Percentiles rank a stretch among this genome's conserved stretches.
Conservation (phyloP, 1,140 invertebrate species). For the Olivierus martensii region DNA sequence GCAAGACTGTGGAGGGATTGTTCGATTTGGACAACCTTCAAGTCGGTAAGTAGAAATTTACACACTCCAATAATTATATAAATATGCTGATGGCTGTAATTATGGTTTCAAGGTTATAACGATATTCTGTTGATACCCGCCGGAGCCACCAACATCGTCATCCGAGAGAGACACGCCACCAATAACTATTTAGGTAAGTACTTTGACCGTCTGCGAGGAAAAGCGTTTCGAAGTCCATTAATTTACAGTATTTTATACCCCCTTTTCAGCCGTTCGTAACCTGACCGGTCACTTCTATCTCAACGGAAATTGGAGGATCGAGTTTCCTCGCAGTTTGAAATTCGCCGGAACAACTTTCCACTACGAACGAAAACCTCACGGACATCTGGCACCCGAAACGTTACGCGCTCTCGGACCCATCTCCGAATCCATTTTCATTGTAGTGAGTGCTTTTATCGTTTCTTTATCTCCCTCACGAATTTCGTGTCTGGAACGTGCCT, state of each 20-base stretch:
- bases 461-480: background rate
- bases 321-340: slow-evolving; percentile 60
- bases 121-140: slow-evolving; percentile 80
- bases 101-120: slow-evolving; percentile 58
- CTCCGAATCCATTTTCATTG: slow-evolving; percentile 68
- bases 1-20: slow-evolving; percentile 50
- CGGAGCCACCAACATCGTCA: slow-evolving; percentile 83
- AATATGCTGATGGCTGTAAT: too few species aligned
- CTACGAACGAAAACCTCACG: slow-evolving; percentile 45
- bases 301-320: slow-evolving; percentile 87
- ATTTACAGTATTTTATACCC: too few species aligned
- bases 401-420: slow-evolving; percentile 71
- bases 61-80: slow-evolving; percentile 22
- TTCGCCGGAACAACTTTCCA: slow-evolving; percentile 73
- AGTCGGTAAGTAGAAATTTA: slow-evolving; percentile 40
- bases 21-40: slow-evolving; percentile 61
- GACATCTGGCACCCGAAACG: slow-evolving; percentile 64
- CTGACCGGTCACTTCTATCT: slow-evolving; percentile 68
- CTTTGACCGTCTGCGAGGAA: background rate
- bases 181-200: slow-evolving; percentile 83
- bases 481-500: too few species aligned
- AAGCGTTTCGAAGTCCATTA: too few species aligned
- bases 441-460: slow-evolving; percentile 42
- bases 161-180: slow-evolving; percentile 61
- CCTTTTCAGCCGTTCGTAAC: slow-evolving; percentile 58